phyloP scores from a whole-genome alignment of 2,113 vertebrate genomes.

The Tragelaphus scriptus region DNA sequence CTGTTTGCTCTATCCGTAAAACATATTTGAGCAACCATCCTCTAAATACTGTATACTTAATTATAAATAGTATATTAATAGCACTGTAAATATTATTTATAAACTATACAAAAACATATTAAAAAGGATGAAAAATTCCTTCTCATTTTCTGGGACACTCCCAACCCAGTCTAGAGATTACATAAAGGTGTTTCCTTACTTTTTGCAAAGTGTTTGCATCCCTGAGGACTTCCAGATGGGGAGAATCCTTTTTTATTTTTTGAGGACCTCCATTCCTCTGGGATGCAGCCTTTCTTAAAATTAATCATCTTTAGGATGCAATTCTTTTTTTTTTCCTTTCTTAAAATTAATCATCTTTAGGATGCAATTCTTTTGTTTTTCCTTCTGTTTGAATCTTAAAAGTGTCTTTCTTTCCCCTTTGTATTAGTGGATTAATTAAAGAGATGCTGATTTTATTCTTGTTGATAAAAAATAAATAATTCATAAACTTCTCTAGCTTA shows the following conservation, averaged over 20 bases:
- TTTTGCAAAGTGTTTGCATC: neutral
- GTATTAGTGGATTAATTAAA: neutral
- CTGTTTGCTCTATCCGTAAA: neutral
- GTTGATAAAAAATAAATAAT: constrained; percentile 35
- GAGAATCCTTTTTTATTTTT: neutral
- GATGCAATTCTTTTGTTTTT: neutral
- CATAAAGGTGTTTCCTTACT: neutral
- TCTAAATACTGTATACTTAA: neutral
- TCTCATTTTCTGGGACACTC: neutral
- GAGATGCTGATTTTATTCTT: neutral
- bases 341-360: constrained; percentile 23
- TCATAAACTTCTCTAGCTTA: constrained; percentile 24
- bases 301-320: neutral
- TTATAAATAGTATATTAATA: neutral
- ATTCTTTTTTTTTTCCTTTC: neutral
- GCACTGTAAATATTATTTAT: neutral
- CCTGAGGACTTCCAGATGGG: neutral
- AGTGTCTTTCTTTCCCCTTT: neutral
- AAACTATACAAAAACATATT: neutral
- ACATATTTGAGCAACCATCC: neutral
- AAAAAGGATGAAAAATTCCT: neutral
- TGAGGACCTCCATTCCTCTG: neutral
- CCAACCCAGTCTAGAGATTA: neutral
- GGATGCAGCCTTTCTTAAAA: constrained; percentile 19
- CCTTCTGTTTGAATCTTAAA: neutral